phyloP scores from a whole-genome alignment of 2,113 vertebrate species.

The Thamnaconus septentrionalis region DNA sequence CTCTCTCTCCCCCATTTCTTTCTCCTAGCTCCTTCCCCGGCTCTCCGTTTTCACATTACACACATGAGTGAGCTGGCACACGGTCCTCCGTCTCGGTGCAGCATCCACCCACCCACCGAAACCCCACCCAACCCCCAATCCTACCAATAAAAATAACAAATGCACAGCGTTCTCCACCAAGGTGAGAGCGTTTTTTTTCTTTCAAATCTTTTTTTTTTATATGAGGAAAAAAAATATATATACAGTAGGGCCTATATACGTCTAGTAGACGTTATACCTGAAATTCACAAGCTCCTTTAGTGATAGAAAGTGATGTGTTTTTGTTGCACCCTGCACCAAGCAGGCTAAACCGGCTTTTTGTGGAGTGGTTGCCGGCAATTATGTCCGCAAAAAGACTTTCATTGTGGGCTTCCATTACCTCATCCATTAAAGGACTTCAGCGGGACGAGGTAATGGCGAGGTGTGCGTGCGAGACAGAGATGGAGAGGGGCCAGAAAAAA shows the following conservation, averaged over 20 bases:
- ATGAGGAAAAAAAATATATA: neutral
- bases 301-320: too few relatives aligned
- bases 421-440: too few relatives aligned
- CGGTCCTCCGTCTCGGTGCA: constrained; percentile 52
- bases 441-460: too few relatives aligned
- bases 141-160: constrained; percentile 42
- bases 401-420: too few relatives aligned
- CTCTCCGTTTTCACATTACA: constrained; percentile 89
- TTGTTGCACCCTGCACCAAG: too few relatives aligned
- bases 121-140: constrained; percentile 7
- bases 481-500: neutral
- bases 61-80: constrained; percentile 84
- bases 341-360: too few relatives aligned
- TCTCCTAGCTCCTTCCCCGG: constrained; percentile 48
- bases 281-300: too few relatives aligned
- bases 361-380: too few relatives aligned
- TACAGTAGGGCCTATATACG: neutral
- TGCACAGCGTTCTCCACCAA: constrained; percentile 43
- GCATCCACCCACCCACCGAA: constrained; percentile 12
- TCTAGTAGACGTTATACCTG: too few relatives aligned
- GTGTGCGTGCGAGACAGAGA: too few relatives aligned
- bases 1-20: constrained; percentile 16
- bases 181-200: neutral
- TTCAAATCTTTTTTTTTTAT: too few relatives aligned
- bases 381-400: too few relatives aligned